A percentile compares a stretch with the other conserved stretches of the same genome.
These are phyloP conservation scores for Oreochromis grahami DNA, from an alignment of 2,797 vertebrate species.

Conservation along the genomic window DNA sequence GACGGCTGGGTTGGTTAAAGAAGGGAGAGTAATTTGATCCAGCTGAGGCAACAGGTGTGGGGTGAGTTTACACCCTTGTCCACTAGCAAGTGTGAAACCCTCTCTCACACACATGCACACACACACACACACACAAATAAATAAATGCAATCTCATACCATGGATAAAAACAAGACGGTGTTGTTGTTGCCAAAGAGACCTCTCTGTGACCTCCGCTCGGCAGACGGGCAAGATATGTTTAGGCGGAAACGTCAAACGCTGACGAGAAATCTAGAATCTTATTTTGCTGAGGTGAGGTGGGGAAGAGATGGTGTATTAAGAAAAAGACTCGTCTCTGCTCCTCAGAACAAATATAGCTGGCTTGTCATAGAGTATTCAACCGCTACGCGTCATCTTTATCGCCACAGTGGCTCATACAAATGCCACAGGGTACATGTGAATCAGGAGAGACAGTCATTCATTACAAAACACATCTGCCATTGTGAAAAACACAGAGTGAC, in stretches of 20 bases:
- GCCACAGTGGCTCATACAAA: background rate
- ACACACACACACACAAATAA: background rate
- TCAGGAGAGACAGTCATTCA: background rate
- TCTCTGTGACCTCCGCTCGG: background rate
- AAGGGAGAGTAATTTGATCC: slow-evolving; percentile 49
- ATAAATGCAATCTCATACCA: background rate
- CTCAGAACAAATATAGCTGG: background rate
- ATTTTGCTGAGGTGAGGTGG: background rate
- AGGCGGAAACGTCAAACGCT: background rate
- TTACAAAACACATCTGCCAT: background rate
- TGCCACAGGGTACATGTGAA: background rate
- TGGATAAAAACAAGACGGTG: background rate
- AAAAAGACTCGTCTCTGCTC: background rate
- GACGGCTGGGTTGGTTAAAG: slow-evolving; percentile 5
- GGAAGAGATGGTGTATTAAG: background rate
- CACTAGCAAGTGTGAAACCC: slow-evolving; percentile 20
- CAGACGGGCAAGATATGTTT: background rate
- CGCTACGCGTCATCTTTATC: background rate
- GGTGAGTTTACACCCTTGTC: slow-evolving; percentile 39
- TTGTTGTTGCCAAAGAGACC: slow-evolving; percentile 10
- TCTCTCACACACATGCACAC: fast-evolving
- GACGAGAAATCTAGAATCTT: background rate
- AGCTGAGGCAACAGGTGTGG: slow-evolving; percentile 55
- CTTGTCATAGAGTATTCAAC: background rate
- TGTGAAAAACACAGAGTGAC: background rate